Conservation (phyloP, 2,113 vertebrate genomes). For the Laterallus jamaicensis region DNA sequence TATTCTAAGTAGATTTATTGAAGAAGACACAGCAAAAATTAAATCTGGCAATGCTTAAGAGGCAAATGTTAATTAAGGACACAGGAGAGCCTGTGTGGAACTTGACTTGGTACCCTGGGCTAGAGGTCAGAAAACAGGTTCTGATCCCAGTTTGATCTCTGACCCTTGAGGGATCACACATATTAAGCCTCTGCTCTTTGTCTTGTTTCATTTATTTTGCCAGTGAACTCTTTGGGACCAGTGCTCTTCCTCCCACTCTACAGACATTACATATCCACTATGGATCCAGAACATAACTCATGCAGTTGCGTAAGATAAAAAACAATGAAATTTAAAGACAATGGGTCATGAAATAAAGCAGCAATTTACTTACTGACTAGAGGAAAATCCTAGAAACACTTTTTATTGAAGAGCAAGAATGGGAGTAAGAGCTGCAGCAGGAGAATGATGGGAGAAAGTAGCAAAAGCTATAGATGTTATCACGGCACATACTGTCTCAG, state of each 20-base stretch:
- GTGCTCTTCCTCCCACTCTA: background rate
- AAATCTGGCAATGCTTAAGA: background rate
- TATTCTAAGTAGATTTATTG: background rate
- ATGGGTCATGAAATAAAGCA: background rate
- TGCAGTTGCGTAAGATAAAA: accelerated
- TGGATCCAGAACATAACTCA: background rate
- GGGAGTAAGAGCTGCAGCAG: background rate
- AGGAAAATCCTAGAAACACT: background rate
- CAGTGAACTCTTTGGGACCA: background rate
- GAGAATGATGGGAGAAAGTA: background rate
- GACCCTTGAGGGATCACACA: background rate
- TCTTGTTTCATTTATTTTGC: background rate
- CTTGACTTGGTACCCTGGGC: background rate
- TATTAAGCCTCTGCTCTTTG: background rate
- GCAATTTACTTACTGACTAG: background rate
- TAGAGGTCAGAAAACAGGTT: background rate
- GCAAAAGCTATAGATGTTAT: background rate
- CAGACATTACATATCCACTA: background rate
- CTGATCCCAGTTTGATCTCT: background rate
- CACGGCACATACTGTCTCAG: background rate
- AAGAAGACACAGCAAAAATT: background rate
- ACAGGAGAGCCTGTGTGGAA: background rate
- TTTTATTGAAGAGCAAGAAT: background rate
- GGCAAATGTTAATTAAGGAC: background rate
- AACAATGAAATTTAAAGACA: background rate